Evolutionary conservation across 2,888 invertebrate genomes (phyloP).

Genomic region (Drosophila eohydei): DNA sequence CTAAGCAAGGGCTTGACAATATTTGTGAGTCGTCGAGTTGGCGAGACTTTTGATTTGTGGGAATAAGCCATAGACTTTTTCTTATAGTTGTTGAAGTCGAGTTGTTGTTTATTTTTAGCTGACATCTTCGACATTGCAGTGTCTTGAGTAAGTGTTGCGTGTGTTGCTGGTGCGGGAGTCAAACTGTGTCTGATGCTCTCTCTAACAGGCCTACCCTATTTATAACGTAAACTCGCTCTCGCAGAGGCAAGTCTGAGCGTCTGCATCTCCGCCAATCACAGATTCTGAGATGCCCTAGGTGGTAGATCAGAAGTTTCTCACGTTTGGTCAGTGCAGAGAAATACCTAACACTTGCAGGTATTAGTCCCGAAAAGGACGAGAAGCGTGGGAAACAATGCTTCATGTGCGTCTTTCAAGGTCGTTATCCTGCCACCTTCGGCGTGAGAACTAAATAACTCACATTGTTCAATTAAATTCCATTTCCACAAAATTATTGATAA

Average conservation of each 20-base stretch:
- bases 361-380: constrained; percentile 54
- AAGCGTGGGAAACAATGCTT: constrained; percentile 79
- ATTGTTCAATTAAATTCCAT: constrained; percentile 20
- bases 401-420: constrained; percentile 7
- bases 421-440: constrained; percentile 53
- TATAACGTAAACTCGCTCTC: constrained; percentile 62
- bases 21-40: constrained; percentile 82
- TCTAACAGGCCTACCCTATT: constrained; percentile 57
- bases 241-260: constrained; percentile 5
- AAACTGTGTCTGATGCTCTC: constrained; percentile 62
- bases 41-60: constrained; percentile 83
- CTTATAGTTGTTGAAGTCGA: constrained; percentile 48
- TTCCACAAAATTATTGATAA: background rate
- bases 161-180: constrained; percentile 53
- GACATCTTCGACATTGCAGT: constrained; percentile 47
- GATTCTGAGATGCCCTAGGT: constrained; percentile 68
- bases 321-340: constrained; percentile 54
- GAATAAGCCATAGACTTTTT: constrained; percentile 49
- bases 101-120: constrained; percentile 50
- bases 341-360: constrained; percentile 65
- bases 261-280: constrained; percentile 77
- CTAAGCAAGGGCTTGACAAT: constrained; percentile 81
- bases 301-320: constrained; percentile 77
- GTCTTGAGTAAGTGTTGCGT: background rate
- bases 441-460: constrained; percentile 58